Conservation (phyloP, 2,888 invertebrate species). For the Drosophila silvestris region DNA sequence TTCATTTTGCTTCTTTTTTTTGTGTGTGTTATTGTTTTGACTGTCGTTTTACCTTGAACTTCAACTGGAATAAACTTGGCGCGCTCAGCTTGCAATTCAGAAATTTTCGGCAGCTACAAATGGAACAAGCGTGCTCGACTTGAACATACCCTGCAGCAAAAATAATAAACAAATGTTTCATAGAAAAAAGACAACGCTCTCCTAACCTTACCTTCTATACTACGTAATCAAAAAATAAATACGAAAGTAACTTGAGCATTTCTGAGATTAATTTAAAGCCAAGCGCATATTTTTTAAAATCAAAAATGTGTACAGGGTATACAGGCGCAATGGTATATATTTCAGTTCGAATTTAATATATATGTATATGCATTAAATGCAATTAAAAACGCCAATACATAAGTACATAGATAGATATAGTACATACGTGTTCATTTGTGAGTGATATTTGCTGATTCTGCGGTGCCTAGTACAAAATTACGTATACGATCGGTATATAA, state of each 20-base stretch:
- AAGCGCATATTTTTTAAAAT: background rate
- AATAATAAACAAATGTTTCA: no score
- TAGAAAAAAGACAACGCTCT: background rate
- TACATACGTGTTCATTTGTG: background rate
- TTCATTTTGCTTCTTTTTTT: slow-evolving; percentile 14
- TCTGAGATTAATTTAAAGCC: background rate
- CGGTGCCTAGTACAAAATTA: slow-evolving; percentile 19
- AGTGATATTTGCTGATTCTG: background rate
- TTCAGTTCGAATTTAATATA: background rate
- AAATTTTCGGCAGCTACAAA: slow-evolving; percentile 28
- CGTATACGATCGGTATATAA: slow-evolving; percentile 26
- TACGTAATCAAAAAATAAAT: background rate
- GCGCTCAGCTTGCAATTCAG: slow-evolving; percentile 50
- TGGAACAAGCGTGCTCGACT: background rate
- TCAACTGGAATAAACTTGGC: slow-evolving; percentile 78
- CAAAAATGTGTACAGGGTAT: background rate
- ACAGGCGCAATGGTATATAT: no score
- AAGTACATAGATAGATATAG: background rate
- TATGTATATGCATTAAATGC: background rate
- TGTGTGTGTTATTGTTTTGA: slow-evolving; percentile 47
- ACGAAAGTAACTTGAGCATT: background rate
- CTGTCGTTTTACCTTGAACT: slow-evolving; percentile 73
- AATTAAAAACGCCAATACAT: background rate
- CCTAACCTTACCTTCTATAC: accelerated
- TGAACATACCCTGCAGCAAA: slow-evolving; percentile 33